Base-by-base conservation (phyloP, 2,888 invertebrate genomes). In the Empis livida region DNA sequence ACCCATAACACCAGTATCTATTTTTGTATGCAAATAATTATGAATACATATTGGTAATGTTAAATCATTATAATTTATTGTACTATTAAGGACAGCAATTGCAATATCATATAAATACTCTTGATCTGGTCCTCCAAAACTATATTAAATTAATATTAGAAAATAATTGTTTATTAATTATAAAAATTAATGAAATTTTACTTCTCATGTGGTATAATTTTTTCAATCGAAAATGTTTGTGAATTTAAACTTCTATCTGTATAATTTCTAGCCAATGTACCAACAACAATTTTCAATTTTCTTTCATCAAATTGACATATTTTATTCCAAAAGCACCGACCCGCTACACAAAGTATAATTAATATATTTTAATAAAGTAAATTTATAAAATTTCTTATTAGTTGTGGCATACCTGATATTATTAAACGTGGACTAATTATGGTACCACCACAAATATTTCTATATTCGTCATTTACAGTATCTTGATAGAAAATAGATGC, bases 371-470 rank as follows among this genome's bases (percentile, higher is more conserved):
- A 2, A 27, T 6, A 27, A 27, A 9, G 2, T 27, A n/a, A n/a
- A n/a, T 27, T 8, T 15, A 15, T n/a, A n/a, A n/a, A n/a, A n/a
- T n/a, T n/a, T n/a, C n/a, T n/a, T n/a, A n/a, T n/a, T n/a, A n/a
- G n/a, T n/a, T n/a, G n/a, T n/a, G n/a, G n/a, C n/a, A 43, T 47
- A 55, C 55, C 57, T 27, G 55, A 50, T 11, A 58, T 37, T 1
- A 56, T 38, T 15, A 56, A 9, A 27, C 54, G 54, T 4, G 54
- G 49, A 39, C 48, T 55, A 6, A 57, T 46, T 30, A 58, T 53
- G 2, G 53, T 54, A 11, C 56, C 56, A 6, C 57, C 57, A 20
- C 57, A 58, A 9, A 50, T 51, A 15, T 56, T 51, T 3, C 31
- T 31, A 23, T 38, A 50, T 1, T 11, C 10, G n/a, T 13, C 14